Evolutionary conservation across 2,888 invertebrate species (phyloP).

Genomic region (Plebejus melissa): DNA sequence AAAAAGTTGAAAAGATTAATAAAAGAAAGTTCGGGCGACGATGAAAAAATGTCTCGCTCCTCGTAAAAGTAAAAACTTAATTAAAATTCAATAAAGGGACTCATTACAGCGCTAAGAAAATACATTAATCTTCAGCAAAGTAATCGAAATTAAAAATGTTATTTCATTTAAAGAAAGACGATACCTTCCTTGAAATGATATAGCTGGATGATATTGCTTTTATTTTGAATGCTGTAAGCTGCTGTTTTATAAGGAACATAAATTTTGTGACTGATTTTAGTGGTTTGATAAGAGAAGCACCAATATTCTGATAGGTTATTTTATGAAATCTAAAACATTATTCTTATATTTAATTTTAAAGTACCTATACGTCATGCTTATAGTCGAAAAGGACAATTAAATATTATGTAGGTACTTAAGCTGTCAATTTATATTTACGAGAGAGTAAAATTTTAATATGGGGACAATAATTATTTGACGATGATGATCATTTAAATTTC

Average conservation of each 20-base stretch:
- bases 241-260: neutral
- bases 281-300: neutral
- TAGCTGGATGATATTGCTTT: constrained; percentile 6
- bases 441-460: neutral
- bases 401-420: too few relatives aligned
- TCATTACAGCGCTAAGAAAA: constrained; percentile 39
- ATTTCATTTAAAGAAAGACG: constrained; percentile 27
- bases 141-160: constrained; percentile 30
- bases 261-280: neutral
- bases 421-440: neutral
- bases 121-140: constrained; percentile 37
- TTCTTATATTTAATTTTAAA: neutral
- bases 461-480: neutral
- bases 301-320: neutral
- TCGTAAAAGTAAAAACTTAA: constrained; percentile 41
- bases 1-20: constrained; percentile 26
- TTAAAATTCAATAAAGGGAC: constrained; percentile 49
- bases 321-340: neutral
- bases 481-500: neutral
- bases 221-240: neutral
- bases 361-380: neutral
- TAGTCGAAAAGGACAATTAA: neutral
- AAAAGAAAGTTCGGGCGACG: constrained; percentile 34
- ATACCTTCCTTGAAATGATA: constrained; percentile 16
- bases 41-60: constrained; percentile 31